A percentile compares a stretch with the other conserved stretches of the same genome.
Conservation (phyloP, 2,888 invertebrate genomes). For the Antheraea assamensis region DNA sequence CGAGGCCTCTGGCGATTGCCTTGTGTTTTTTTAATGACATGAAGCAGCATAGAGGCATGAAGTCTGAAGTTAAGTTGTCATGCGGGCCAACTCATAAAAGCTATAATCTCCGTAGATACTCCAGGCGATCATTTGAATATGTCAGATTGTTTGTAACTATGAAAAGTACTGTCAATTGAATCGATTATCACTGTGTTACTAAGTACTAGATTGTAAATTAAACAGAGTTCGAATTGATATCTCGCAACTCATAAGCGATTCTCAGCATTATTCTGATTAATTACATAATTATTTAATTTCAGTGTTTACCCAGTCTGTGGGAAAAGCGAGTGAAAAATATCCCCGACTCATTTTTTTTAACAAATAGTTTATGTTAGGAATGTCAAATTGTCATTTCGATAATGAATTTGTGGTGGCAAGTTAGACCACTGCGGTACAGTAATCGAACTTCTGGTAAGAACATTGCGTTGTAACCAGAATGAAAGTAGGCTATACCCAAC, state of each 20-base stretch:
- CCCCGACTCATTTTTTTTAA: not conserved
- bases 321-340: not conserved
- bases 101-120: too few relatives aligned
- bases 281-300: not conserved
- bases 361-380: not conserved
- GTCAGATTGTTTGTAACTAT: too few relatives aligned
- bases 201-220: too few relatives aligned
- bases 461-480: too few relatives aligned
- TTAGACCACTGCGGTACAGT: not conserved
- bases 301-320: not conserved
- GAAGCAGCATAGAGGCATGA: too few relatives aligned
- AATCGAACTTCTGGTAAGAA: not conserved
- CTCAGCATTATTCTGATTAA: not conserved
- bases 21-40: too few relatives aligned
- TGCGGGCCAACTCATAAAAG: too few relatives aligned
- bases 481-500: too few relatives aligned
- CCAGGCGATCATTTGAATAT: too few relatives aligned
- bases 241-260: not conserved
- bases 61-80: too few relatives aligned
- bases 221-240: not conserved
- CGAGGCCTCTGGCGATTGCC: too few relatives aligned
- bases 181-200: not conserved
- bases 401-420: not conserved
- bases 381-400: not conserved
- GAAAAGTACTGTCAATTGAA: too few relatives aligned